Base-by-base conservation (phyloP, 2,888 invertebrate genomes). In the Noctua comes region DNA sequence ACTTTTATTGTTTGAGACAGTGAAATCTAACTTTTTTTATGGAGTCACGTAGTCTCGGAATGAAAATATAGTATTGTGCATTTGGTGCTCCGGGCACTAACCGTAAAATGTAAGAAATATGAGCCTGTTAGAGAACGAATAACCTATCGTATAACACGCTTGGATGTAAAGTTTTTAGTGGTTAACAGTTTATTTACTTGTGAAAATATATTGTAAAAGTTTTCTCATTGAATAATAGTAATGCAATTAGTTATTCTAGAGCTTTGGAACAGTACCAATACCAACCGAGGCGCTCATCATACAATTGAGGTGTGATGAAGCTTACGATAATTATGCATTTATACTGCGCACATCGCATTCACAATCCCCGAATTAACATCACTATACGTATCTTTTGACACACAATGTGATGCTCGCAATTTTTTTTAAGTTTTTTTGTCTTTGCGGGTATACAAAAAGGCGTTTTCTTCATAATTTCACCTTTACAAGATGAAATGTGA, bases 31-130 rank as follows among this genome's bases (percentile, higher is more conserved):
- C 59, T 54, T 79, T 77, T 64, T 85, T 85, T 84, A 84, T 78
- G 64, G 36, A 79, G 79, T 83, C 76, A 76, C 84, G 73, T 77
- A 73, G 73, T 59, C 62, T 70, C 16, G 24, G 48, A 86, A 85
- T 84, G 65, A 76, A 84, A 80, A 85, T 84, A 87, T 80, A 71
- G 66, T 68, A 76, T 64, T 86, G 66, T 83, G 77, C 84, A 84
- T 80, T 76, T 84, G 78, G 31, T 76, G 40, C 73, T 46, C 57
- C 7, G 27, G 43, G 68, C 65, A 77, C 40, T 80, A 68, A 75
- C 79, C 68, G 51, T 86, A 83, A 86, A 86, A 74, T 72, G 65
- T 68, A 74, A 76, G 65, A 83, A 74, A 83, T 79, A 86, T 72
- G 73, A 83, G 64, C 51, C 59, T 54, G 62, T 70, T 66, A 21